A percentile compares a stretch with the other conserved stretches of the same genome.
Conservation (phyloP, 2,797 vertebrate species). For the Alauda arvensis region DNA sequence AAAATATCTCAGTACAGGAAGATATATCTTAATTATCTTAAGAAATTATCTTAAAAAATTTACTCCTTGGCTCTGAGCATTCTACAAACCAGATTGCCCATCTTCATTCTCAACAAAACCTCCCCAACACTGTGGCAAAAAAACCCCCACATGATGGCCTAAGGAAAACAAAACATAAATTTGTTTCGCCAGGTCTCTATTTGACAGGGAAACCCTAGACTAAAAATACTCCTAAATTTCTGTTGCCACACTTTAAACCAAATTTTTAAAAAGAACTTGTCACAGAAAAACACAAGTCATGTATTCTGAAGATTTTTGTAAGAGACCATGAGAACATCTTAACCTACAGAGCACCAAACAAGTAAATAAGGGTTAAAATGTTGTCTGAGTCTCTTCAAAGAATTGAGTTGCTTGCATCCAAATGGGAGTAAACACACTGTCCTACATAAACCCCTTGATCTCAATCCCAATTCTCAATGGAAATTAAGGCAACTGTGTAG, state of each 20-base stretch:
- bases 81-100: background rate
- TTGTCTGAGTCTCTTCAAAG: background rate
- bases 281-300: background rate
- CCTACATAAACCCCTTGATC: slow-evolving; percentile 53
- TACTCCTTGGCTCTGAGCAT: background rate
- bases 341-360: background rate
- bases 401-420: background rate
- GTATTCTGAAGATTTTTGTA: background rate
- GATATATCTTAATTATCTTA: background rate
- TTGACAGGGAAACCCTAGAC: background rate
- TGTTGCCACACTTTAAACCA: background rate
- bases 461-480: slow-evolving; percentile 22
- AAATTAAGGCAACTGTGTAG: slow-evolving; percentile 16
- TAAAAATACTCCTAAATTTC: background rate
- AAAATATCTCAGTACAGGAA: background rate
- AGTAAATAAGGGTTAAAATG: slow-evolving; percentile 18
- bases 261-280: background rate
- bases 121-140: background rate
- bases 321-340: background rate
- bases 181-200: background rate
- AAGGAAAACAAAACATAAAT: background rate
- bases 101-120: background rate
- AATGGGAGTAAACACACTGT: background rate
- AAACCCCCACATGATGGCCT: background rate
- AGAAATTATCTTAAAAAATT: background rate